Conservation (phyloP, 1,140 invertebrate species). For the Galendromus occidentalis region DNA sequence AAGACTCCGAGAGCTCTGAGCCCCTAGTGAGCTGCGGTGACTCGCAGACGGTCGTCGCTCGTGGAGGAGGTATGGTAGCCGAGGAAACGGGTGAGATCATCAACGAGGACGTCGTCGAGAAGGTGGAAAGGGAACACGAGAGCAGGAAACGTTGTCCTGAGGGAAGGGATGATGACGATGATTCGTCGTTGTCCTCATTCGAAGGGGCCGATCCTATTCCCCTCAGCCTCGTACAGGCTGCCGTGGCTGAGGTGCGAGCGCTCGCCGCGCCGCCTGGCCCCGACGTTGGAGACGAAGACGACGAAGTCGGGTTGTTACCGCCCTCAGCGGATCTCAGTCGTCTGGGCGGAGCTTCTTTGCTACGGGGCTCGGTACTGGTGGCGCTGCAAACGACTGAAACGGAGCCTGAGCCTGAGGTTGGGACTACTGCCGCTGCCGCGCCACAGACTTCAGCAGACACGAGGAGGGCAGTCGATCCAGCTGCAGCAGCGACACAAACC, state of each 20-base stretch:
- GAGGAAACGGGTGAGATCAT: background rate
- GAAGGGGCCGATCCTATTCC: conserved; percentile 8
- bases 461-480: too few relatives aligned
- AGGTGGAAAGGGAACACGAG: background rate
- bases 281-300: background rate
- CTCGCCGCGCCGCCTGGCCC: conserved; percentile 9
- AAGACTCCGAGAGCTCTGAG: background rate
- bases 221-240: conserved; percentile 7
- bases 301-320: background rate
- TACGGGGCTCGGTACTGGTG: conserved; percentile 6
- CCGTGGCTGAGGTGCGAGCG: conserved; percentile 7
- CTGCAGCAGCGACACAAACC: too few relatives aligned
- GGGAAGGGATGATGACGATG: too few relatives aligned
- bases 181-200: too few relatives aligned
- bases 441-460: too few relatives aligned
- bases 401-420: too few relatives aligned
- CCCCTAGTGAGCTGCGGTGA: background rate
- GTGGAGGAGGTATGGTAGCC: background rate
- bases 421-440: too few relatives aligned
- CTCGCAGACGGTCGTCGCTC: background rate
- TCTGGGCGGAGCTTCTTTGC: conserved; percentile 5
- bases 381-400: background rate
- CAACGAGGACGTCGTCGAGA: too few relatives aligned
- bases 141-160: too few relatives aligned
- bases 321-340: background rate